Evolutionary conservation across 2,113 vertebrate species (phyloP).

Genomic region (Spilogale gracilis): DNA sequence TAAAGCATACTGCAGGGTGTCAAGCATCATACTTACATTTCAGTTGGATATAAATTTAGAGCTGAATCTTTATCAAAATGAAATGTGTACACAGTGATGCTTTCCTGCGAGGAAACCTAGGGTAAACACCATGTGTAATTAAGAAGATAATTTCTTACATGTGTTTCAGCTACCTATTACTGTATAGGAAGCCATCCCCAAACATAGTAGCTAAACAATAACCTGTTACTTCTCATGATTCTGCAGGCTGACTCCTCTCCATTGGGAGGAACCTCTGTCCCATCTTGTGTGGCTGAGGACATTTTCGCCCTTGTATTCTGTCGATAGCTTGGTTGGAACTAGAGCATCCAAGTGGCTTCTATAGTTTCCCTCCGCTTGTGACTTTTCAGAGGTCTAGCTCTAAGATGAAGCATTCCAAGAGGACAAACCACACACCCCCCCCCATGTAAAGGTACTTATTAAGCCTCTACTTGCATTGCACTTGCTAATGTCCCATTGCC

Average conservation of each 20-base stretch:
- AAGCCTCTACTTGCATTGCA: not conserved
- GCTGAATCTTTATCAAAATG: constrained; percentile 47
- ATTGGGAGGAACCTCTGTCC: not conserved
- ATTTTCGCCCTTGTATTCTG: not conserved
- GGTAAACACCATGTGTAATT: not conserved
- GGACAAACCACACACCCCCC: no score
- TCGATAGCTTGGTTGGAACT: not conserved
- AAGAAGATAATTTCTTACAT: not conserved
- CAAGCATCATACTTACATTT: constrained; percentile 15
- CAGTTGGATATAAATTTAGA: constrained; percentile 40
- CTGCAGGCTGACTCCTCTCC: not conserved
- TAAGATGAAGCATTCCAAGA: not conserved
- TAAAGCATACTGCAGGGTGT: not conserved
- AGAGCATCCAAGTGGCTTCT: not conserved
- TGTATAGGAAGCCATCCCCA: not conserved
- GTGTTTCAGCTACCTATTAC: not conserved
- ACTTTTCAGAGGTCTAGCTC: not conserved
- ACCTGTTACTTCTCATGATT: not conserved
- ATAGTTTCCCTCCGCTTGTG: not conserved
- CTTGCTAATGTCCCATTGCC: not conserved
- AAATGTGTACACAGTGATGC: not conserved
- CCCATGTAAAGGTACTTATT: not conserved
- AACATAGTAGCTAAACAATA: not conserved
- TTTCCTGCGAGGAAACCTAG: constrained; percentile 26
- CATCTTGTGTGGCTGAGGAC: not conserved